Evolutionary conservation across 2,797 vertebrate species (phyloP), one percentile per base, ranked within the genome.

Genomic region (Tapirus indicus): DNA sequence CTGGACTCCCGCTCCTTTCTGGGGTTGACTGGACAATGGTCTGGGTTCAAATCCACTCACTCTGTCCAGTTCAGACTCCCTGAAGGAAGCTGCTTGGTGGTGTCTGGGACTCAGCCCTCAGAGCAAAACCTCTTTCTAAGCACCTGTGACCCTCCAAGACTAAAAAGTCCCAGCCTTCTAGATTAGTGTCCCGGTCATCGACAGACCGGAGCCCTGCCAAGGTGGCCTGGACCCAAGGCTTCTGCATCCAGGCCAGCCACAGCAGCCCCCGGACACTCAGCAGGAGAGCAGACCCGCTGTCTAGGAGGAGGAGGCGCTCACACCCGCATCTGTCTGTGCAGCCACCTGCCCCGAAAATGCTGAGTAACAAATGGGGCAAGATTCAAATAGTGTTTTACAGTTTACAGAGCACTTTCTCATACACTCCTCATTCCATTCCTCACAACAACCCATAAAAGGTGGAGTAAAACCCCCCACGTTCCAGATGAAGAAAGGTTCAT

Each of bases 181-280:
- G 56, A 16, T 3, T 4, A 27, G 66, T 2, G 32, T 56, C 47
- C 79, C 2, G 71, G 86, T 54, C 72, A 38, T 16, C 0, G 3
- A 11, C 27, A 38, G 44, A 72, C 21, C 12, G 47, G 52, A 83
- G 47, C n/a, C 58, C 47, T 20, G 69, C 58, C 84, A 23, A 35
- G 69, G 64, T 9, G 29, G 64, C 52, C 64, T 8, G 27, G 21
- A 64, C 71, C 18, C n/a, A 21, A 35, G 41, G 69, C 29, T 41
- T 41, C 69, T 47, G 2, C 5, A 9, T 23, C 27, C 14, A 29
- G 1, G 71, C 54, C 49, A 18, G 17, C 38, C 16, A 10, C 32
- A 20, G 29, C 0, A 38, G 29, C 21, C 27, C 52, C 72, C 13
- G 0, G 0, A 35, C 20, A n/a, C 5, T 0, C 1, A 0, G 14